These are phyloP conservation scores for Tenthredo mesomela DNA, from an alignment of 2,888 invertebrate species.

Conservation along the genomic window DNA sequence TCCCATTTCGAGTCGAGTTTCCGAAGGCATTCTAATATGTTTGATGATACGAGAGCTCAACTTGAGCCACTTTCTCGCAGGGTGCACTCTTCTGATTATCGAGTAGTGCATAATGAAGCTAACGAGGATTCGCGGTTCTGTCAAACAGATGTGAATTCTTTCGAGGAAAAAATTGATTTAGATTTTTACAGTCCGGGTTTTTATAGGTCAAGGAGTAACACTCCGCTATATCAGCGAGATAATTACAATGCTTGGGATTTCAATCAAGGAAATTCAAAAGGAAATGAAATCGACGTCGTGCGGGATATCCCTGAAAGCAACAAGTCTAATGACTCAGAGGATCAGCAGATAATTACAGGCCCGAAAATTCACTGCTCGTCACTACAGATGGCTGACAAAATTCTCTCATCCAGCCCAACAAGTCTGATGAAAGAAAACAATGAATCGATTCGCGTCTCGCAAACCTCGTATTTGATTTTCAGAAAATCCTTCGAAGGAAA, in stretches of 20 bases:
- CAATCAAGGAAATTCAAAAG: background rate
- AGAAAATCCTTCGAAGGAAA: background rate
- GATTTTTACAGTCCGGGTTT: background rate
- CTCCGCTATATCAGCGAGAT: background rate
- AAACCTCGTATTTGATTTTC: background rate
- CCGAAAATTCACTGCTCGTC: background rate
- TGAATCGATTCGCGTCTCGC: background rate
- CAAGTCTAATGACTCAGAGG: background rate
- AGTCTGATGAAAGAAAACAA: background rate
- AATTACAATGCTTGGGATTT: background rate
- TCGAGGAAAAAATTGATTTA: background rate
- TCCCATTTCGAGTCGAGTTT: constrained; percentile 37
- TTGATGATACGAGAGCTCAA: background rate
- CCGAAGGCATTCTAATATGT: constrained; percentile 27
- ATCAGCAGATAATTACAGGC: background rate
- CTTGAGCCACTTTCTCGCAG: background rate
- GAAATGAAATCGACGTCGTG: constrained; percentile 1
- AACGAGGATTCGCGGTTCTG: background rate
- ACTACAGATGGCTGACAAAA: background rate
- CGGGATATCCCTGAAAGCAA: background rate
- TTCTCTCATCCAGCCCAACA: background rate
- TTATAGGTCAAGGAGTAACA: background rate
- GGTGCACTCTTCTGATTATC: background rate
- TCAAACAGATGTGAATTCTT: background rate
- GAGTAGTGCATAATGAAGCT: background rate